These are phyloP conservation scores for Sogatella furcifera DNA, from an alignment of 1,140 invertebrate species.

Conservation along the genomic window DNA sequence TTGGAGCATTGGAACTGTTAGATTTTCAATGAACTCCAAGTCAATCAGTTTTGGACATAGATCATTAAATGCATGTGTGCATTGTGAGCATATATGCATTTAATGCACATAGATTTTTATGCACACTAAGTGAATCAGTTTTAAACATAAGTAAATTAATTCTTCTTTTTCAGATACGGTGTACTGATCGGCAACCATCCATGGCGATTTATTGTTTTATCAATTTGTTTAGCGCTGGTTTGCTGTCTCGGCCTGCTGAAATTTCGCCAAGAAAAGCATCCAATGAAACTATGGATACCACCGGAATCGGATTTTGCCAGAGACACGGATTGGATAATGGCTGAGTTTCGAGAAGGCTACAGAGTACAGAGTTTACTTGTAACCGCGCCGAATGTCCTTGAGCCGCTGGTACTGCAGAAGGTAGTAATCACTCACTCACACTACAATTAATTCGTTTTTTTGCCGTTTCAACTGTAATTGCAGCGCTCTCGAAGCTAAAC, in stretches of 20 bases:
- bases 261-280: slow-evolving; percentile 51
- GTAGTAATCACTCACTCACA: slow-evolving; percentile 24
- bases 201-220: slow-evolving; percentile 38
- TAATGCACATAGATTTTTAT: too few species aligned
- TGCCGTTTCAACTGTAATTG: too few species aligned
- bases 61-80: too few species aligned
- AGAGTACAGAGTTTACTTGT: slow-evolving; percentile 48
- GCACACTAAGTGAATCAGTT: too few species aligned
- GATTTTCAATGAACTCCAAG: too few species aligned
- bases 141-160: too few species aligned
- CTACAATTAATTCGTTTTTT: too few species aligned
- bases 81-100: too few species aligned
- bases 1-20: too few species aligned
- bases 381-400: slow-evolving; percentile 52
- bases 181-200: slow-evolving; percentile 38
- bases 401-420: slow-evolving; percentile 38
- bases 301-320: slow-evolving; percentile 50
- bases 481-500: too few species aligned
- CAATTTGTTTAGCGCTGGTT: slow-evolving; percentile 38
- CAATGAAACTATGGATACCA: slow-evolving; percentile 60
- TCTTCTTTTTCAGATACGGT: slow-evolving; percentile 37
- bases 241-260: slow-evolving; percentile 42
- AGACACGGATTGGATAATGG: slow-evolving; percentile 59
- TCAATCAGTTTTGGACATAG: too few species aligned
- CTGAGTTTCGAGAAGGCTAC: slow-evolving; percentile 50